phyloP scores from a whole-genome alignment of 35 echinoderm and acorn worm genomes.

The Ophiothrix spiculata region DNA sequence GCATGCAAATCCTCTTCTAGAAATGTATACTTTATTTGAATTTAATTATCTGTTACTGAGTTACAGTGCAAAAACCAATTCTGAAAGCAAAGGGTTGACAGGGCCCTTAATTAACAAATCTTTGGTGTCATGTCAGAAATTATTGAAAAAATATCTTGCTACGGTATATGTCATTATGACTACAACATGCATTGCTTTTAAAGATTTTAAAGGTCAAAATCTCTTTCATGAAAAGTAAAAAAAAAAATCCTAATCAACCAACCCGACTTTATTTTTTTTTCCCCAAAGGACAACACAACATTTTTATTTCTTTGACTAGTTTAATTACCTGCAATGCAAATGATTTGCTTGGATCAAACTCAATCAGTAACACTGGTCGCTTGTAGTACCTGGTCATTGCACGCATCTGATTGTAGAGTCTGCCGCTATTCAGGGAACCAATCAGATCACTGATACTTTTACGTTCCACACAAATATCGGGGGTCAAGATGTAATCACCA shows the following conservation, averaged over 20 bases:
- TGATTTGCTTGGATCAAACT: conserved; percentile 96
- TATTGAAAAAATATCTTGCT: background rate
- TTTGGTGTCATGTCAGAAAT: too few species aligned
- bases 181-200: background rate
- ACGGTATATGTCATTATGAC: background rate
- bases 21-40: too few species aligned
- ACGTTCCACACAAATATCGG: conserved; percentile 94
- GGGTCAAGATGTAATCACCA: conserved; percentile 97
- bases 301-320: background rate
- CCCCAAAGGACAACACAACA: too few species aligned
- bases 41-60: too few species aligned
- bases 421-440: conserved; percentile 80
- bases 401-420: conserved; percentile 78
- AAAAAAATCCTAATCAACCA: background rate
- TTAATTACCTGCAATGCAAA: conserved; percentile 81
- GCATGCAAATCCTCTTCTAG: too few species aligned
- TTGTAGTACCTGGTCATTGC: conserved; percentile 94
- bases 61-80: too few species aligned
- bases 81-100: too few species aligned
- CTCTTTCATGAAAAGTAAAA: background rate
- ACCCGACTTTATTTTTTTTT: too few species aligned
- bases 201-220: background rate
- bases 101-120: too few species aligned
- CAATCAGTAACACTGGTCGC: conserved; percentile 83
- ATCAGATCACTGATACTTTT: conserved; percentile 98